Evolutionary conservation across 2,113 vertebrate species (phyloP).

Genomic region (Pterocles orientalis): DNA sequence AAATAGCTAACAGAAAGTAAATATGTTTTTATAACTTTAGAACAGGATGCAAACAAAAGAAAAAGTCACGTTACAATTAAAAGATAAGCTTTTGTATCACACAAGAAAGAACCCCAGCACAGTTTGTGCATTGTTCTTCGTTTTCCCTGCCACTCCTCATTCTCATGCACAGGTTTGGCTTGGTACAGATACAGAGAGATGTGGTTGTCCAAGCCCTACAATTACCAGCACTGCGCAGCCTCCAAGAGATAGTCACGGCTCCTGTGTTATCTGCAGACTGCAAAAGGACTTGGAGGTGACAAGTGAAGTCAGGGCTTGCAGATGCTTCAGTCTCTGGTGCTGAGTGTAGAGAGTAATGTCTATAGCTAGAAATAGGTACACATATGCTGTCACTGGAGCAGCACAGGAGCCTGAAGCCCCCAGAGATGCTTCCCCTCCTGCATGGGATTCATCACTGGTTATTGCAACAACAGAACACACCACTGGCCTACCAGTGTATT

Average conservation of each 20-base stretch:
- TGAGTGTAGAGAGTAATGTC: not conserved
- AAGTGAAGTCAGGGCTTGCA: not conserved
- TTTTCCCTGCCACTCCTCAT: not conserved
- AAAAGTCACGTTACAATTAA: not conserved
- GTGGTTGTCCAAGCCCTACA: not conserved
- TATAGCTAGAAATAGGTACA: not conserved
- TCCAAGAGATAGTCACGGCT: not conserved
- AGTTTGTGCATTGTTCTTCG: not conserved
- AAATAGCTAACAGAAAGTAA: conserved; percentile 28
- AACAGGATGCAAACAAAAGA: conserved; percentile 49
- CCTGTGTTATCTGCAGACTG: not conserved
- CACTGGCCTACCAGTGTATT: not conserved
- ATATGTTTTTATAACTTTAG: not conserved
- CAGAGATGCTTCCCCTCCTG: not conserved
- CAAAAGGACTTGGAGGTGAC: not conserved
- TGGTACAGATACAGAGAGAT: not conserved
- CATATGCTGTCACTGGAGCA: not conserved
- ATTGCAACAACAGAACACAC: not conserved
- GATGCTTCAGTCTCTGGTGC: not conserved
- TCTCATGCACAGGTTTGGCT: not conserved
- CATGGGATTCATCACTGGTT: not conserved
- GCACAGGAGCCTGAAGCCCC: not conserved
- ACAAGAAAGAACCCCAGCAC: not conserved
- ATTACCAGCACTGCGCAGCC: not conserved
- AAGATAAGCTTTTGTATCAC: not conserved